Percentiles rank a stretch among this genome's conserved stretches.
These are phyloP conservation scores for Alloplasta piceator DNA, from an alignment of 2,888 invertebrate genomes.

Conservation along the genomic window DNA sequence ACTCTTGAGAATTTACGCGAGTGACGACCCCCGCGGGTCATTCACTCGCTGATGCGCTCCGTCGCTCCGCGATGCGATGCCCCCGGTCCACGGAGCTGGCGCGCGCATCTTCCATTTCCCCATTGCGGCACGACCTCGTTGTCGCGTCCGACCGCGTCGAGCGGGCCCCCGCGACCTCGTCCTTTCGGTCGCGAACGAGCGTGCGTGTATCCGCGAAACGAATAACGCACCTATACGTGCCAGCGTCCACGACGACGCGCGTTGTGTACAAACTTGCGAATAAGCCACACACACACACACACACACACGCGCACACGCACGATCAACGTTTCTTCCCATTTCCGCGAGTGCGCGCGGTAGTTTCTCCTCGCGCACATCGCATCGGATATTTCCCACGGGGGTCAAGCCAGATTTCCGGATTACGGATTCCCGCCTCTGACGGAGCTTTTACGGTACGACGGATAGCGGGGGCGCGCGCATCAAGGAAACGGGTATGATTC, in stretches of 20 bases:
- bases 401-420: constrained; percentile 78
- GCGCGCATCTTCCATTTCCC: constrained; percentile 55
- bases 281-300: not conserved
- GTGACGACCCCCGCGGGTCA: constrained; percentile 55
- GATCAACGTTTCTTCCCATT: not conserved
- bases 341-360: constrained; percentile 72
- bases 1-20: constrained; percentile 56
- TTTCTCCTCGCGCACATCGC: constrained; percentile 76
- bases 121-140: constrained; percentile 58
- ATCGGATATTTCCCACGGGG: constrained; percentile 63
- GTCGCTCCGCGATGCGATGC: constrained; percentile 22
- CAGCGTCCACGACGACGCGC: not conserved
- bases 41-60: constrained; percentile 46
- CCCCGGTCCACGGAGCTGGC: constrained; percentile 20
- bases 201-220: not conserved
- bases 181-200: constrained; percentile 52
- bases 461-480: constrained; percentile 74
- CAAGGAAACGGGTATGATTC: constrained; percentile 73
- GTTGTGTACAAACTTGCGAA: constrained; percentile 22
- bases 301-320: not conserved
- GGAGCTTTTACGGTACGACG: constrained; percentile 79
- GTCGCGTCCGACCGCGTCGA: constrained; percentile 50
- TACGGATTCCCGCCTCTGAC: constrained; percentile 79
- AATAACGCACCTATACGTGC: not conserved
- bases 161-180: constrained; percentile 51